Conservation (phyloP, 2,113 vertebrate species). For the Rhinoderma darwinii region DNA sequence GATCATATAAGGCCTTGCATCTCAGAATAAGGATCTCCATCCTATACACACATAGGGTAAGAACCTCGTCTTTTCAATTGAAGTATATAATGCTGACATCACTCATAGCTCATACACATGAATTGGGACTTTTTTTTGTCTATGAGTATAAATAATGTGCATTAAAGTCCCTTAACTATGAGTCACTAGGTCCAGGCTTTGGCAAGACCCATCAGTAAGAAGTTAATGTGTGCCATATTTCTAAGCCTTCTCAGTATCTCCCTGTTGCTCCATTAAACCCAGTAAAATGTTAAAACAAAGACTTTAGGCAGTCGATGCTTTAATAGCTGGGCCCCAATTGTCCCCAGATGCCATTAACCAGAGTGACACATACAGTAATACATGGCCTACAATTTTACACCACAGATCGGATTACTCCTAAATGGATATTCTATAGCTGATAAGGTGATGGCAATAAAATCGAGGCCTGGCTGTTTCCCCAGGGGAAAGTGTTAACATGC, state of each 20-base stretch:
- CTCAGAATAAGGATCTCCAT: too few species aligned
- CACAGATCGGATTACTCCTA: conserved; percentile 52
- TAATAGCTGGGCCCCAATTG: conserved; percentile 9
- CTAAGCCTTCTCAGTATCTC: conserved; percentile 9
- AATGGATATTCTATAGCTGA: conserved; percentile 48
- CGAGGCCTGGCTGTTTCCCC: not conserved
- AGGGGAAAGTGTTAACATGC: conserved; percentile 36
- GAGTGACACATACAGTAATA: conserved; percentile 35
- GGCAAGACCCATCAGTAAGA: not conserved
- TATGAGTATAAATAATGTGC: not conserved
- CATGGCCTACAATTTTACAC: conserved; percentile 35
- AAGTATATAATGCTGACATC: not conserved
- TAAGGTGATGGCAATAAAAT: conserved; percentile 45
- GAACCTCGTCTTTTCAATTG: not conserved
- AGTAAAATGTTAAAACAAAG: conserved; percentile 41
- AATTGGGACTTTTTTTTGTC: not conserved
- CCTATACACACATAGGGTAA: too few species aligned
- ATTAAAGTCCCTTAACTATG: not conserved
- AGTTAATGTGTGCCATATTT: conserved; percentile 11
- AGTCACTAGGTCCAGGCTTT: not conserved
- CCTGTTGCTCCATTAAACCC: conserved; percentile 50
- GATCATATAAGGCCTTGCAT: too few species aligned
- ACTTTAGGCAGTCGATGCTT: not conserved
- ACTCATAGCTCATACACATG: not conserved
- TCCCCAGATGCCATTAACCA: conserved; percentile 49